Conservation (phyloP, 2,888 invertebrate genomes). For the Agrotis puta region DNA sequence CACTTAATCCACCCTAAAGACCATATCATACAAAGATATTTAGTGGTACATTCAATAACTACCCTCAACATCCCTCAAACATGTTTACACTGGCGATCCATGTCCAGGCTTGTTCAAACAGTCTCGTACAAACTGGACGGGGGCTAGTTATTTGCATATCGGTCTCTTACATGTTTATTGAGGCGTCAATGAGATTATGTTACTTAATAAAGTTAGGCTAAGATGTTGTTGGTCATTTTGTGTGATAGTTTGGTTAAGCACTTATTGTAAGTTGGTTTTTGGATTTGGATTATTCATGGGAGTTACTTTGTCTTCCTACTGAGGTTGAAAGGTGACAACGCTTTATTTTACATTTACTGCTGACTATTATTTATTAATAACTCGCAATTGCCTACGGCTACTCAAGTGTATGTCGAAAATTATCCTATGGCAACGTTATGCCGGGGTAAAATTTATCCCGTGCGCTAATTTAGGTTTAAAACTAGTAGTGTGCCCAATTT, state of each 20-base stretch:
- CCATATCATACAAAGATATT: conserved; percentile 55
- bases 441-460: no score
- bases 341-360: no score
- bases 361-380: no score
- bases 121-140: conserved; percentile 59
- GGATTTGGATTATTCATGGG: conserved; percentile 11
- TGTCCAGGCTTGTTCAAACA: conserved; percentile 65
- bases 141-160: conserved; percentile 70
- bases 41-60: conserved; percentile 60
- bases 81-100: conserved; percentile 65
- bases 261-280: conserved; percentile 37
- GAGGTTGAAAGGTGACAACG: not conserved
- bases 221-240: conserved; percentile 61
- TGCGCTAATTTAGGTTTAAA: no score
- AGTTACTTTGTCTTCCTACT: conserved; percentile 8
- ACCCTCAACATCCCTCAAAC: conserved; percentile 53
- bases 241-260: conserved; percentile 38
- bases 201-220: conserved; percentile 60
- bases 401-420: no score
- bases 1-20: conserved; percentile 28
- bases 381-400: no score
- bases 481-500: no score
- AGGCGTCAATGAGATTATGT: conserved; percentile 66
- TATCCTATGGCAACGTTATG: no score
- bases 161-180: conserved; percentile 73